These are phyloP conservation scores for Ophioninae sp. DNA, from an alignment of 2,888 invertebrate genomes.

Conservation along the genomic window DNA sequence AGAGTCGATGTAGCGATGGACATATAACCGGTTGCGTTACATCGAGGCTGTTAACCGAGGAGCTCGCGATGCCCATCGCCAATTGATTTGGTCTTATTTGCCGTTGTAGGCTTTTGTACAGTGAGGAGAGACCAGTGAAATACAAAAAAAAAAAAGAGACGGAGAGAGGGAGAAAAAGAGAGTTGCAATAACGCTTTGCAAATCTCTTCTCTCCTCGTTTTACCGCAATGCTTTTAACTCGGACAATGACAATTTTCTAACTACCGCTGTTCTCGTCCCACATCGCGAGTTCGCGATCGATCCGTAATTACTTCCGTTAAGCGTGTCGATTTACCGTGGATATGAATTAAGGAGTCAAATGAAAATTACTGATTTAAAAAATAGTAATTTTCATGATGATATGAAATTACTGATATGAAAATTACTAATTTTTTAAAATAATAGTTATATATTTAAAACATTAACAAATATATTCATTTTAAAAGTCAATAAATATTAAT, in stretches of 20 bases:
- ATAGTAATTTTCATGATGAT: no score
- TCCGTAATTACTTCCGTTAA: constrained; percentile 40
- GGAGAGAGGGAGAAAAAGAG: background rate
- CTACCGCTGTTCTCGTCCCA: constrained; percentile 7
- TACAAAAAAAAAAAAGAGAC: background rate
- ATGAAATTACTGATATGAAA: no score
- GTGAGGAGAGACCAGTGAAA: background rate
- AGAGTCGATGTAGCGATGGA: constrained; percentile 22
- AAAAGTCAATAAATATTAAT: no score
- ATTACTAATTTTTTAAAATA: no score
- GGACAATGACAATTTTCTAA: constrained; percentile 49
- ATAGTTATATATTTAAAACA: no score
- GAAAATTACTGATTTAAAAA: no score
- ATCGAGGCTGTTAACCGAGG: constrained; percentile 34
- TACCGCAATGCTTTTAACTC: constrained; percentile 54
- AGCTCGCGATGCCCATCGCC: constrained; percentile 20
- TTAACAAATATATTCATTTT: no score
- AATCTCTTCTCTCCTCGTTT: constrained; percentile 18
- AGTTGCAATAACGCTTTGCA: background rate
- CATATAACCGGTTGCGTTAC: constrained; percentile 57
- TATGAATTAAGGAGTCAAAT: no score
- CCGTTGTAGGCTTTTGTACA: constrained; percentile 1
- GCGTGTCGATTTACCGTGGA: background rate
- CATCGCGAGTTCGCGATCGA: constrained; percentile 15
- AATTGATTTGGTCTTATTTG: constrained; percentile 41